Evolutionary conservation across 2,113 vertebrate genomes (phyloP), one percentile per base, ranked within the genome.

Genomic region (Todiramphus saurophagus): DNA sequence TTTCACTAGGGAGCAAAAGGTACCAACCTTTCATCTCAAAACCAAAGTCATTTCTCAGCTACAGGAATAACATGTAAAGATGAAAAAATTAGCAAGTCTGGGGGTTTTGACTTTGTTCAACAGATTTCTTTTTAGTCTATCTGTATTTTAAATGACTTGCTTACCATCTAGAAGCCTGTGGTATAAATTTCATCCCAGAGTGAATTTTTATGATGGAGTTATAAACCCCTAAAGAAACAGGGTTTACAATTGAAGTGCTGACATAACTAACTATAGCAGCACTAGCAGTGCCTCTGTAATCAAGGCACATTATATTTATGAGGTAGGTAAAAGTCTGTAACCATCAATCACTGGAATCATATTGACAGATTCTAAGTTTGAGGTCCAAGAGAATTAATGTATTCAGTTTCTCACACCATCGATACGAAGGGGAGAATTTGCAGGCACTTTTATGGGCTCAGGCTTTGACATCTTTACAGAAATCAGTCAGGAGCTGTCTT

Each of bases 271-370:
- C 97, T 96, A 96, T 94, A 95, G 97, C 91, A 95, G 93, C 78
- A 89, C 96, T 96, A 96, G 96, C 79, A 89, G 95, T 95, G 96
- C 93, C 97, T 87, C 95, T 88, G 94, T 94, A 97, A 98, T 97
- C 97, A 97, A 96, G 96, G 93, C 97, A 91, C 95, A 91, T 97
- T 97, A 96, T 97, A 97, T 98, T 98, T 98, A 98, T 97, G 98
- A 97, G 98, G 97, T 96, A 95, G 97, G 98, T 97, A 97, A 97
- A 97, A 97, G 97, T 98, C 97, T 97, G 97, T 96, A 94, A 96
- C 97, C 97, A 98, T 98, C 96, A 98, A 98, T 98, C 98, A 98
- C 96, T 77, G 66, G 46, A 97, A 94, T 97, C 96, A 95, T 92
- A 98, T 94, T 96, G 97, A 98, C 97, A 98, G 96, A 96, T 94